Evolutionary conservation across 2,888 invertebrate species (phyloP), one percentile per base, ranked within the genome.

Genomic region (Campaea margaritaria): DNA sequence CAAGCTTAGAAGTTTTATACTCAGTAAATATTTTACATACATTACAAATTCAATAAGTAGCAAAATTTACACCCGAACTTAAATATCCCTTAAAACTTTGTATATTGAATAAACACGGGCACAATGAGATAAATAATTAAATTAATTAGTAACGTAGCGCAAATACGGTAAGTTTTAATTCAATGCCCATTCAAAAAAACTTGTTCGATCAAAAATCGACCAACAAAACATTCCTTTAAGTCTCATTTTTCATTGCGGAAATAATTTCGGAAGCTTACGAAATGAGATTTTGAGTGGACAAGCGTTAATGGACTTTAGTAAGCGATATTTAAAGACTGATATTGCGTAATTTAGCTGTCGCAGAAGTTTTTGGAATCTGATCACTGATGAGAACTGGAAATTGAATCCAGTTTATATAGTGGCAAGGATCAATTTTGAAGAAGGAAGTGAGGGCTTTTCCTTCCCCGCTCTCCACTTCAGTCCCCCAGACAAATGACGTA

Each of bases 401-500:
- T 75, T 79, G 75, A 62, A 53, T 69, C 76, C 75, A 81, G 77
- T 72, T 48, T 16, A 44, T 38, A 57, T 27, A 46, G n/a, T 0
- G 0, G 52, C 75, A 87, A 75, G 81, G 80, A 72, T 69, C 66
- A 73, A 65, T 84, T 82, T 88, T 59, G 60, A 58, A 46, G 60
- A 69, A 53, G 48, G 52, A 34, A 51, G 48, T 43, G 42, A 49
- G 70, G 68, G 70, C 72, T 76, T 75, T 74, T 75, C 77, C 78
- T 76, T 47, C 77, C 85, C 83, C 83, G 72, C 79, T 66, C 83
- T 79, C 67, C 77, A 65, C 79, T 73, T 76, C 87, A 81, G 72
- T 72, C 91, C 87, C 87, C 86, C 84, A 91, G 93, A 93, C 87
- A 93, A 93, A 93, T 93, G 92, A 90, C 85, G 85, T 85, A 87